Evolutionary conservation across 2,888 invertebrate genomes (phyloP), one percentile per base, ranked within the genome.

Genomic region (Andrena bicolor): DNA sequence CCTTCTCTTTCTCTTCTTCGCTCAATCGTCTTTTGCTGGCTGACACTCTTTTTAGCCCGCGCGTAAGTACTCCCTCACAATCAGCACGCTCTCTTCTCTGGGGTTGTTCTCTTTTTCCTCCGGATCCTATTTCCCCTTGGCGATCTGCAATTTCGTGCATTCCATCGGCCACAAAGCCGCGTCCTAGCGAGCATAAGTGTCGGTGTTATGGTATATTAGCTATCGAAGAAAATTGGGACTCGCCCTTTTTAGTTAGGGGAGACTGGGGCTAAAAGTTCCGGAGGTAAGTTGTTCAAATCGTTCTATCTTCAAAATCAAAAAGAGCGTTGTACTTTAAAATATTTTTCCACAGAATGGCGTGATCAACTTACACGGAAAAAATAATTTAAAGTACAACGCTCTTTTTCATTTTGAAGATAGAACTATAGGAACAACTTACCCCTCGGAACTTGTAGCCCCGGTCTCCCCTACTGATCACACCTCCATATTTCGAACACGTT

Each of bases 31-130:
- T 82, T 82, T 85, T 65, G 58, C 76, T 60, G 65, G 76, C 85
- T 76, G 84, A 85, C 85, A 82, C 83, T 86, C 85, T 81, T 79
- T 79, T 75, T 51, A 48, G 32, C n/a, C 56, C 56, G 71, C 23
- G 35, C n/a, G 41, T 16, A 58, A 13, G 61, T n/a, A 49, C 72
- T 68, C 70, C 64, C 70, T 65, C 72, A 13, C 74, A 77, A 77
- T 80, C 72, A 35, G 20, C 73, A 26, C 35, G 49, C 61, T 53
- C 58, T 23, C 41, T 49, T 26, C 61, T 49, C 49, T 48, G 23
- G n/a, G 51, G 61, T 48, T 51, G 56, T 71, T 66, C 56, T 56
- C 63, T 49, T 63, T 63, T 63, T 48, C 26, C 63, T 2, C 49
- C 4, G 74, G 75, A 78, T 85, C 85, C 60, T 79, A 68, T 85